Base-by-base conservation (phyloP, 1,140 invertebrate genomes). In the Thalassaphorura encarpata region DNA sequence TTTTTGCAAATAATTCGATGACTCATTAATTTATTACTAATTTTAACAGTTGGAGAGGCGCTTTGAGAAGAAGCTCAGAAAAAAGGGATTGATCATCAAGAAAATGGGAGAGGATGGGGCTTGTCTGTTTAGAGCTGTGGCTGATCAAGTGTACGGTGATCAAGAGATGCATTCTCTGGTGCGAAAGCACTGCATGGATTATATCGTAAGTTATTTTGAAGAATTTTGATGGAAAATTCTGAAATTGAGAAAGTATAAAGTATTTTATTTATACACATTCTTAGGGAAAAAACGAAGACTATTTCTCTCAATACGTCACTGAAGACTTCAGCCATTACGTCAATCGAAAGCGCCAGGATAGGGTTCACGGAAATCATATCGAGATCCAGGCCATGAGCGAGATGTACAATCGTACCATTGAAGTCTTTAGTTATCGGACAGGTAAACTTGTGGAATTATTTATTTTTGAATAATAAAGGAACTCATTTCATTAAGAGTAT, bases 341-440 rank as follows among this genome's bases (percentile, higher is more conserved):
- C 16, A 80, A 80, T 67, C 76, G 90, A 21, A 89, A 89, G 73
- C 74, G 85, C 8, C 74, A 78, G 54, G 81, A 84, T 58, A 80
- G 82, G 70, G 85, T 86, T 42, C 90, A 93, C 73, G 90, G 90
- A 36, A 95, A 95, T 74, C 90, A 95, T 70, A 82, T 95, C 63
- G 90, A 95, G 74, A 89, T 95, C 69, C 90, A 95, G 72, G 90
- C 90, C 26, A 83, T 95, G 75, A 87, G 85, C 60, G 90, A 95
- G 76, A 83, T 95, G 72, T 95, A 89, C 69, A 92, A 90, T 72
- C 77, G 90, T 61, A 85, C 84, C n/a, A 84, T 95, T 59, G 89
- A 95, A 75, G 84, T 95, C 4, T 95, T 89, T 72, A 88, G 89
- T 68, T 94, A 94, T 68, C 80, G 83, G 66, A 78, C 80, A 67